phyloP scores from a whole-genome alignment of 2,888 invertebrate species.

The Drosophila glabriapex region DNA sequence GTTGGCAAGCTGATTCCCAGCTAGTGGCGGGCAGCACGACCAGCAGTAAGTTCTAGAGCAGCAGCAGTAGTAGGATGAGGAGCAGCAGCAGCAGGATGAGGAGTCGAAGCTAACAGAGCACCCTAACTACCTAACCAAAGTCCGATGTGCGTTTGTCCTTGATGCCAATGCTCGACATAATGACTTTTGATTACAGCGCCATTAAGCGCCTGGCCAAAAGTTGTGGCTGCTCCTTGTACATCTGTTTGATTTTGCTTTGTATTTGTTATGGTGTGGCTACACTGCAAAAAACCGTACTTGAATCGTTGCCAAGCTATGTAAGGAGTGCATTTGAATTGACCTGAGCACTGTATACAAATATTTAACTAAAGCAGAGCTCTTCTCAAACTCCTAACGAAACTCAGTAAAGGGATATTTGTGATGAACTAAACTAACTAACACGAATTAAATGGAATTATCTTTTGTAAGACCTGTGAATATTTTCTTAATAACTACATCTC shows the following conservation, averaged over 20 bases:
- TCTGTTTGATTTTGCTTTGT: conserved; percentile 71
- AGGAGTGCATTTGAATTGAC: neutral
- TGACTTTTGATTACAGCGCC: conserved; percentile 80
- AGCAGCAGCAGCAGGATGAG: conserved; percentile 1
- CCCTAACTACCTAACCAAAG: conserved; percentile 15
- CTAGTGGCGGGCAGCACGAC: conserved; percentile 53
- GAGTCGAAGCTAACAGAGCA: conserved; percentile 4
- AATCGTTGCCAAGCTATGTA: neutral
- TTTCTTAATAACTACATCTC: neutral
- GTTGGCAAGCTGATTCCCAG: conserved; percentile 43
- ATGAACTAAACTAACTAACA: no score
- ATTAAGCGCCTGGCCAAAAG: conserved; percentile 60
- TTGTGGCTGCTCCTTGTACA: conserved; percentile 53
- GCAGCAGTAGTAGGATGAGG: neutral
- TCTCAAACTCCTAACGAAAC: neutral
- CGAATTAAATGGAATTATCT: neutral
- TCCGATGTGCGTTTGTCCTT: conserved; percentile 62
- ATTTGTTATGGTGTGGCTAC: neutral
- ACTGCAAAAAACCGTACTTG: neutral
- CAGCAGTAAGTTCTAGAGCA: conserved; percentile 1
- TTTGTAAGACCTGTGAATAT: neutral
- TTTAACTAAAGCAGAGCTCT: neutral
- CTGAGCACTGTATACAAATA: neutral
- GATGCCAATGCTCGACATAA: conserved; percentile 72
- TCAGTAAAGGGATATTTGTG: neutral